These are phyloP conservation scores for Ips typographus DNA, from an alignment of 1,140 invertebrate genomes.

Conservation along the genomic window DNA sequence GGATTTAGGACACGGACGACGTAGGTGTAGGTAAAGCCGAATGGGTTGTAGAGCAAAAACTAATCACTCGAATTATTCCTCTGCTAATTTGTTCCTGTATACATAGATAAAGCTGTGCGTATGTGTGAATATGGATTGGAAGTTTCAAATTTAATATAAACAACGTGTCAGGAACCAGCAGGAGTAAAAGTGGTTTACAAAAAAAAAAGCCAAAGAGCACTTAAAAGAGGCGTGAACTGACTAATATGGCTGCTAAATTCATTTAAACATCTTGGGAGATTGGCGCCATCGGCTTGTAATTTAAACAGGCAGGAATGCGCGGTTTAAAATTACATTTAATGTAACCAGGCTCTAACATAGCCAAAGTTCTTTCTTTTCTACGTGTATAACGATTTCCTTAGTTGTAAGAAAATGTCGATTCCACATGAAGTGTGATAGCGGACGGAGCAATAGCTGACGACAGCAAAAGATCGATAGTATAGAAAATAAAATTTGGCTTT, in stretches of 20 bases:
- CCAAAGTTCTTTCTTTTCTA: no score
- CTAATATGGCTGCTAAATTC: constrained; percentile 30
- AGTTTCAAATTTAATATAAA: constrained; percentile 10
- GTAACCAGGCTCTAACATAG: no score
- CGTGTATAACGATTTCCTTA: no score
- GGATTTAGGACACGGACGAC: constrained; percentile 22
- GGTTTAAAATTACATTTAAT: constrained; percentile 4
- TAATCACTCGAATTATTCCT: background rate
- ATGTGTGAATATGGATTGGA: background rate
- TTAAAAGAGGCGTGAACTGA: constrained; percentile 26
- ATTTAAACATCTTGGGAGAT: constrained; percentile 28
- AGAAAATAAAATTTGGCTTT: constrained; percentile 15
- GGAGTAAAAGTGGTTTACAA: constrained; percentile 17
- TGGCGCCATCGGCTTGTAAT: constrained; percentile 10
- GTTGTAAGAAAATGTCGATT: background rate
- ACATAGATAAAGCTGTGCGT: background rate
- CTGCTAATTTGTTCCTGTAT: background rate
- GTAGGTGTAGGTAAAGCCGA: constrained; percentile 5
- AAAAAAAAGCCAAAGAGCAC: constrained; percentile 13
- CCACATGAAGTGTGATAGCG: background rate
- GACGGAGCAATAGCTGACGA: constrained; percentile 27
- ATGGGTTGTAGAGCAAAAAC: background rate
- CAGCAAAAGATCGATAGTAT: constrained; percentile 22
- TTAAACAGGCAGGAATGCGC: constrained; percentile 7
- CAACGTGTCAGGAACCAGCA: constrained; percentile 9